phyloP scores from a whole-genome alignment of 2,888 invertebrate genomes.

The Cheilosia soror region DNA sequence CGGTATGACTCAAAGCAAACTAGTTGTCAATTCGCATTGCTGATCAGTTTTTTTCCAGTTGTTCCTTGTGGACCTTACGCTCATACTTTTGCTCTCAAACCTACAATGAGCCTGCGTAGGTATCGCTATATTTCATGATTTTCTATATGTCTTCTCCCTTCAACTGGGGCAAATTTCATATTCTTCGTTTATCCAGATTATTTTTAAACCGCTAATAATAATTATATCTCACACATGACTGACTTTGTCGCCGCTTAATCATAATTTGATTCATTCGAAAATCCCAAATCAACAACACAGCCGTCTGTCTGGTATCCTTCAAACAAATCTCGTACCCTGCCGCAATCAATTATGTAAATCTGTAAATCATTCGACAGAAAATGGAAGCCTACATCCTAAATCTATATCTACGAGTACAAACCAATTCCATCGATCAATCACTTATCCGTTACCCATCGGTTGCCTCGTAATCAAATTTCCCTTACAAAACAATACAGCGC shows the following conservation, averaged over 20 bases:
- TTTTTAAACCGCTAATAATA: too few species aligned
- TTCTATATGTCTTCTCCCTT: too few species aligned
- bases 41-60: too few species aligned
- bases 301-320: conserved; percentile 14
- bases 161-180: too few species aligned
- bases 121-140: too few species aligned
- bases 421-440: conserved; percentile 67
- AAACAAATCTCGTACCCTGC: conserved; percentile 36
- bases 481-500: conserved; percentile 9
- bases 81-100: too few species aligned
- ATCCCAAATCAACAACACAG: background rate
- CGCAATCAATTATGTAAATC: conserved; percentile 72
- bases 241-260: background rate
- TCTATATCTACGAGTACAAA: conserved; percentile 45
- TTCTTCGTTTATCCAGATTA: too few species aligned
- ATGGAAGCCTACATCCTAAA: conserved; percentile 54
- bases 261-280: conserved; percentile 24
- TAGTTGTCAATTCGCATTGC: too few species aligned
- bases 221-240: background rate
- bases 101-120: too few species aligned
- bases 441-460: conserved; percentile 19
- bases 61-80: too few species aligned
- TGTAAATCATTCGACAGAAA: conserved; percentile 56
- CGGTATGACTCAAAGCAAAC: too few species aligned
- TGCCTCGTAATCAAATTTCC: conserved; percentile 48